phyloP scores from a whole-genome alignment of 2,888 invertebrate species.

The Oscheius sp. region DNA sequence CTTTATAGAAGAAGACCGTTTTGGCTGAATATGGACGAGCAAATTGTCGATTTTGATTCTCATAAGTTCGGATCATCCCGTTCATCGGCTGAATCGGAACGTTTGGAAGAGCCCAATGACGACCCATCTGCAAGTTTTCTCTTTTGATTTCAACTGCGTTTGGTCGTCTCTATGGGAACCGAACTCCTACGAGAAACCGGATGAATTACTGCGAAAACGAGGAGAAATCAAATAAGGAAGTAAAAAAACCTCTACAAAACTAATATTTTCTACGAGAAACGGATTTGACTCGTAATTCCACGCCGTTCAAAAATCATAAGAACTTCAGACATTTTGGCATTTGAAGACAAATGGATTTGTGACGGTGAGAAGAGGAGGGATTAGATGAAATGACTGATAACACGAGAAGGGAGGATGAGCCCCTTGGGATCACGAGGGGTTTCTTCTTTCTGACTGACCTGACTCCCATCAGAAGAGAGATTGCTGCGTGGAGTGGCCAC shows the following conservation, averaged over 20 bases:
- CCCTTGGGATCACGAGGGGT: not conserved
- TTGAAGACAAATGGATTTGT: not conserved
- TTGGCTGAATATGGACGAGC: slow-evolving; percentile 68
- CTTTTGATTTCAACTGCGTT: not conserved
- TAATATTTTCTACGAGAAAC: too few species aligned
- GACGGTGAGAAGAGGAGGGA: slow-evolving; percentile 1
- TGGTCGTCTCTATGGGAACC: not conserved
- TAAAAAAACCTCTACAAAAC: too few species aligned
- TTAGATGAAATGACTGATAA: not conserved
- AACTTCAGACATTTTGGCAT: not conserved
- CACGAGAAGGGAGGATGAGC: not conserved
- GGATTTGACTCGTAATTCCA: too few species aligned
- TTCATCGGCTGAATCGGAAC: slow-evolving; percentile 53
- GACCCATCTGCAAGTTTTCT: slow-evolving; percentile 5
- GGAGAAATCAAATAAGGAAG: too few species aligned
- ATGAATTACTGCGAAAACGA: too few species aligned
- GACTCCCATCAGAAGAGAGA: slow-evolving; percentile 10
- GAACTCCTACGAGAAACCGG: too few species aligned
- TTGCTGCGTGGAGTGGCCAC: slow-evolving; percentile 18
- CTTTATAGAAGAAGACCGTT: slow-evolving; percentile 69
- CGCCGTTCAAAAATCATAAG: not conserved
- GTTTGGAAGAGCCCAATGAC: slow-evolving; percentile 42
- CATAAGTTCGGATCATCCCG: slow-evolving; percentile 51
- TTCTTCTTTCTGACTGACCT: slow-evolving; percentile 10
- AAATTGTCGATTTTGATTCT: slow-evolving; percentile 52